Base-by-base conservation (phyloP, 2,113 vertebrate genomes). In the Rostratula benghalensis region DNA sequence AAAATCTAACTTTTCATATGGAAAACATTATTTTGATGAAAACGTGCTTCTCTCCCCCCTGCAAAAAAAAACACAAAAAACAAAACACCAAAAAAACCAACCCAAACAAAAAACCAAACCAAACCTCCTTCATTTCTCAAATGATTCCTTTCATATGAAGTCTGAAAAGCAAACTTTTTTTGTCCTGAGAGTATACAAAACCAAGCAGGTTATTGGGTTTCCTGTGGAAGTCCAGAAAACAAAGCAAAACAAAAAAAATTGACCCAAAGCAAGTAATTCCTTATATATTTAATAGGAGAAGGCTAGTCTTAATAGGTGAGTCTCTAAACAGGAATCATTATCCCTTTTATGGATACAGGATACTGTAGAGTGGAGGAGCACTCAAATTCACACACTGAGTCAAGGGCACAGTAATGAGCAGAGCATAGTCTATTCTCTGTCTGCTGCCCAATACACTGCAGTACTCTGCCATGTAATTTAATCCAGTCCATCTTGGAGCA, bases 401-500 rank as follows among this genome's bases (percentile, higher is more conserved):
- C 85, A 67, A 93, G 60, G 82, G 41, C 75, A 63, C 20, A 33
- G n/a, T 70, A 90, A 83, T 43, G 37, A 83, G 67, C 45, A 80
- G 48, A 70, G 35, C 23, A 9, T 39, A 83, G 64, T 37, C 67
- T 67, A 41, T 75, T 89, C 48, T 83, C 89, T 95, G 8, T 56
- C 59, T 88, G 64, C 71, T 90, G 71, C 53, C 71, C 71, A 56
- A 46, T 56, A 37, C 60, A 11, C 68, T 68, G 60, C 68, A 60
- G 76, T 91, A 90, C 27, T 78, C 65, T 79, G 37, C 68, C 20
- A 6, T 90, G 90, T 95, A 92, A 92, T 77, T 92, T 90, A 78
- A 96, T 96, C 76, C 87, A 31, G 24, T 41, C 41, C 28, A 69
- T 45, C 82, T 50, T 93, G 57, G 74, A 87, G 61, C 69, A 46